Percentiles rank a stretch among this genome's conserved stretches.
Evolutionary conservation across 2,797 vertebrate species (phyloP).

Genomic region (Coregonus suidteri): DNA sequence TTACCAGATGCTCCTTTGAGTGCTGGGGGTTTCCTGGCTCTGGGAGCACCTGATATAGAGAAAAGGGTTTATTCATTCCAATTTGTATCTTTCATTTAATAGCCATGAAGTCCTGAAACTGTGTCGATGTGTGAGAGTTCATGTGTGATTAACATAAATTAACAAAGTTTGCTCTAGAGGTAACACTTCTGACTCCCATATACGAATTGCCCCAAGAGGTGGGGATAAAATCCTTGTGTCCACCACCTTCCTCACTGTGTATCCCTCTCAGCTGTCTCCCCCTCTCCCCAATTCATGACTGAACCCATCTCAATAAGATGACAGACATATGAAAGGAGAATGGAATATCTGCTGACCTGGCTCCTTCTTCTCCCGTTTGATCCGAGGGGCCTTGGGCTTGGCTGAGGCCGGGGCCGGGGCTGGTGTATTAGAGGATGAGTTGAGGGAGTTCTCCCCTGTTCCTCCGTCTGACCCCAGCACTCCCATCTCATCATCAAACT

Average conservation of each 20-base stretch:
- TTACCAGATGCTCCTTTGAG: constrained; percentile 79
- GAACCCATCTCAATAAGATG: not conserved
- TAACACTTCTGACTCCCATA: not conserved
- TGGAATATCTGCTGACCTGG: constrained; percentile 75
- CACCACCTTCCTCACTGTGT: not conserved
- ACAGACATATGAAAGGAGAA: not conserved
- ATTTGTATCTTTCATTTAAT: not conserved
- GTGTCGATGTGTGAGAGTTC: not conserved
- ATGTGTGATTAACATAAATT: not conserved
- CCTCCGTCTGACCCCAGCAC: constrained; percentile 72
- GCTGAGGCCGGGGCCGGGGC: constrained; percentile 34
- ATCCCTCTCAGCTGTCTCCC: not conserved
- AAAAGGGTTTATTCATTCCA: not conserved
- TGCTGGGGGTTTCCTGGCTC: constrained; percentile 82
- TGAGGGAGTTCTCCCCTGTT: constrained; percentile 78
- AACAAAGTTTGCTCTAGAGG: not conserved
- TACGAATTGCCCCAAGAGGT: too few species aligned
- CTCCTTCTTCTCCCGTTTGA: constrained; percentile 92
- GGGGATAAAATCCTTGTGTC: not conserved
- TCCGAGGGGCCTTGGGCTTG: constrained; percentile 80
- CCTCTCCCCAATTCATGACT: not conserved
- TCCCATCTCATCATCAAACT: constrained; percentile 91
- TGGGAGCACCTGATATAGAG: constrained; percentile 66
- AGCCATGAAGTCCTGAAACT: not conserved
- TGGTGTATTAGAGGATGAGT: constrained; percentile 57